Conservation (phyloP, 2,113 vertebrate species). For the Salvelinus sp. region DNA sequence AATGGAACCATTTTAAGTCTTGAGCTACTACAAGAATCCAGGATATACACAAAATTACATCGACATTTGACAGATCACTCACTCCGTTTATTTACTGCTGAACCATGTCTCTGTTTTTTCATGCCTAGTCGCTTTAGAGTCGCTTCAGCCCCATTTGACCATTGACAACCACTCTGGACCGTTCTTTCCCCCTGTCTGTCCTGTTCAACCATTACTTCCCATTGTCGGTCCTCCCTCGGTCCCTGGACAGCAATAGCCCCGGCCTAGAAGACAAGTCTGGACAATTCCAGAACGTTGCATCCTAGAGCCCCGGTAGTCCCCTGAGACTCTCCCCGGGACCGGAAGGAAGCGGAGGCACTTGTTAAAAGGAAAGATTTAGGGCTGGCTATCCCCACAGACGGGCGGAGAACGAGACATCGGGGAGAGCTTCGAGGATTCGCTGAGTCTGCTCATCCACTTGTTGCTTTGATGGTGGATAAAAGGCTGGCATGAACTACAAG, state of each 20-base stretch:
- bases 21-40: no score
- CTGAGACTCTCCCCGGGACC: constrained; percentile 39
- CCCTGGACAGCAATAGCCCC: no score
- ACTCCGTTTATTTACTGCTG: neutral
- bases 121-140: neutral
- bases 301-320: neutral
- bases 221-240: neutral
- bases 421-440: constrained; percentile 55
- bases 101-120: neutral
- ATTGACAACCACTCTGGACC: neutral
- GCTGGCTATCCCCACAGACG: constrained; percentile 67
- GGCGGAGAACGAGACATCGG: constrained; percentile 57
- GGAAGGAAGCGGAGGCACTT: constrained; percentile 74
- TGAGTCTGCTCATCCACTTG: constrained; percentile 86
- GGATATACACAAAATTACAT: neutral
- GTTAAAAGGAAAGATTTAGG: constrained; percentile 86
- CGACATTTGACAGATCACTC: neutral
- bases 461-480: constrained; percentile 86
- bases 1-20: no score
- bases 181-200: neutral
- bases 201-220: no score
- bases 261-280: no score
- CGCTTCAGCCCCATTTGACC: no score
- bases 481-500: constrained; percentile 74
- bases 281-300: constrained; percentile 8